A percentile compares a stretch with the other conserved stretches of the same genome.
Evolutionary conservation across 2,797 vertebrate species (phyloP).

Genomic region (Molossus alvarezi): DNA sequence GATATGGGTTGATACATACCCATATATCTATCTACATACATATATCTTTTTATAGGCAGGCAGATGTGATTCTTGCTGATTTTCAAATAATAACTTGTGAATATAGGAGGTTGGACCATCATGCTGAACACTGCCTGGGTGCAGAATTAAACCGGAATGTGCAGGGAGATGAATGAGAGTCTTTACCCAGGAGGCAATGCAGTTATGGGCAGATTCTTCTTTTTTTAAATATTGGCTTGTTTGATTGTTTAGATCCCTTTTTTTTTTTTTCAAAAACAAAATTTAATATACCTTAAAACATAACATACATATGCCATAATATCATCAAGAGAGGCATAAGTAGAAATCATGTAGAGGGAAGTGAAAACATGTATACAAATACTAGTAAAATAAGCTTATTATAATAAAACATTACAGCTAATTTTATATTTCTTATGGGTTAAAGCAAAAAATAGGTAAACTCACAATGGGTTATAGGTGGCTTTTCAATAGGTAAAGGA

Average conservation of each 20-base stretch:
- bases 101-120: neutral
- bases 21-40: neutral
- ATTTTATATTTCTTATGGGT: constrained; percentile 43
- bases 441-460: constrained; percentile 28
- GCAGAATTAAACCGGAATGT: constrained; percentile 35
- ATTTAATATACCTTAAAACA: constrained; percentile 52
- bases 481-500: constrained; percentile 44
- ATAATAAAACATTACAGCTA: constrained; percentile 22
- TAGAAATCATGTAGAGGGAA: constrained; percentile 28
- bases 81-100: constrained; percentile 35
- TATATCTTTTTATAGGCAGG: constrained; percentile 11
- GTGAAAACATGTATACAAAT: constrained; percentile 34
- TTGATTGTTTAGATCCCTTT: constrained; percentile 57
- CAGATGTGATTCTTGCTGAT: constrained; percentile 47
- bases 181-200: constrained; percentile 16
- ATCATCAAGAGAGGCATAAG: constrained; percentile 41
- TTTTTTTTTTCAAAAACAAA: too few species aligned
- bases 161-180: constrained; percentile 23
- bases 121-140: neutral
- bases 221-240: constrained; percentile 13
- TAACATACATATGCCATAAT: neutral
- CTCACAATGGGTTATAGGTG: constrained; percentile 14
- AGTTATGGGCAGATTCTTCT: constrained; percentile 25
- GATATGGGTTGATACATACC: neutral
- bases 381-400: constrained; percentile 9